These are phyloP conservation scores for Syngnathus rostellatus DNA, from an alignment of 2,797 vertebrate genomes.

Conservation along the genomic window DNA sequence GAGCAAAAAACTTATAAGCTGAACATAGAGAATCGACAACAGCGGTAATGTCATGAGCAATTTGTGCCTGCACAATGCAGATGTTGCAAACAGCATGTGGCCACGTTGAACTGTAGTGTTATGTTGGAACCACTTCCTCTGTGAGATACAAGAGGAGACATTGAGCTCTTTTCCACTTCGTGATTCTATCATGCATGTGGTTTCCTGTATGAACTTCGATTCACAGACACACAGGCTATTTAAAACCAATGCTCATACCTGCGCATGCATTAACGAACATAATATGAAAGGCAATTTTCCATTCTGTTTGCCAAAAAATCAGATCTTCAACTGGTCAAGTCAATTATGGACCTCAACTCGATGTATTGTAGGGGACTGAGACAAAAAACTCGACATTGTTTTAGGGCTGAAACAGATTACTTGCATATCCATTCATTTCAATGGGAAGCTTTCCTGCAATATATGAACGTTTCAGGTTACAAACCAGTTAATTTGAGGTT, in stretches of 20 bases:
- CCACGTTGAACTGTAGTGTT: background rate
- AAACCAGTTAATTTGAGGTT: too few species aligned
- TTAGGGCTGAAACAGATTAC: too few species aligned
- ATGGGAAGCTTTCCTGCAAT: too few species aligned
- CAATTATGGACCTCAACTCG: too few species aligned
- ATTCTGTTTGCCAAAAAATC: background rate
- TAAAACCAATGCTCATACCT: background rate
- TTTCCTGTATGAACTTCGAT: slow-evolving; percentile 45
- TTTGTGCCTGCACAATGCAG: background rate
- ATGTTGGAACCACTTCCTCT: slow-evolving; percentile 4
- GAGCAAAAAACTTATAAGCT: background rate
- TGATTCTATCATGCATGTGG: slow-evolving; percentile 30
- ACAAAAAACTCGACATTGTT: too few species aligned
- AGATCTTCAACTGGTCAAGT: too few species aligned
- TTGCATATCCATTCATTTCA: too few species aligned
- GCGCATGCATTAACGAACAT: background rate
- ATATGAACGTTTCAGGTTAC: too few species aligned
- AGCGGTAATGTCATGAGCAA: background rate
- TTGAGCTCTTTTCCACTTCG: background rate
- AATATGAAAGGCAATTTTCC: background rate
- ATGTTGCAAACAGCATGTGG: background rate
- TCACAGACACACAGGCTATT: too few species aligned
- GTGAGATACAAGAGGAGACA: background rate
- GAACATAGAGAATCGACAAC: background rate
- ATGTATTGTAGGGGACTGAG: too few species aligned